Conservation (phyloP, 2,797 vertebrate genomes). For the Masticophis lateralis region DNA sequence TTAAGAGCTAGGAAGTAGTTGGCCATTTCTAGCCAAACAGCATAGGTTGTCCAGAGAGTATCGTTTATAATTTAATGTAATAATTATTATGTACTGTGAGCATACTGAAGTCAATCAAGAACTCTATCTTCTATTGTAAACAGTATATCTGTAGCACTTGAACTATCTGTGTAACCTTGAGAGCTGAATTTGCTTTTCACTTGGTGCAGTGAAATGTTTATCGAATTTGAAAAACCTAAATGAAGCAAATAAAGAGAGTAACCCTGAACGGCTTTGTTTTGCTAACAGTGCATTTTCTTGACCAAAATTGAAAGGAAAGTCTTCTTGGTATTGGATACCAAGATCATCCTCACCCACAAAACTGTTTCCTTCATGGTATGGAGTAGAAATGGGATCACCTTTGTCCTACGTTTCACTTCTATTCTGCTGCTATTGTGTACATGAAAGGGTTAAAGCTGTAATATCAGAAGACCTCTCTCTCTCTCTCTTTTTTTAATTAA, state of each 20-base stretch:
- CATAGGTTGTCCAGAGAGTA: neutral
- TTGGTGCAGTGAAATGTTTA: slow-evolving; percentile 15
- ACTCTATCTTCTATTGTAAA: rapidly evolving
- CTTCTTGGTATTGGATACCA: neutral
- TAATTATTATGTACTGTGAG: neutral
- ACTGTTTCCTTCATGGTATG: neutral
- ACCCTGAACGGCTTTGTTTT: slow-evolving; percentile 45
- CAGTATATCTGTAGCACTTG: neutral
- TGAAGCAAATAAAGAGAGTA: slow-evolving; percentile 39
- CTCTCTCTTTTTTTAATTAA: too few relatives aligned
- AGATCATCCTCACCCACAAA: neutral
- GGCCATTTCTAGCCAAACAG: neutral
- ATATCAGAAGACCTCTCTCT: neutral
- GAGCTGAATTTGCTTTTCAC: slow-evolving; percentile 26
- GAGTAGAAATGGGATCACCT: neutral
- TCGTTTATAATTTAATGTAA: neutral
- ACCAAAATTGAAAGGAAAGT: slow-evolving; percentile 32
- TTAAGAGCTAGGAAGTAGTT: neutral
- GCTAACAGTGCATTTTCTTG: slow-evolving; percentile 22
- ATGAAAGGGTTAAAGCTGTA: neutral
- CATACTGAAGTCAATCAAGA: neutral
- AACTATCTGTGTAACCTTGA: slow-evolving; percentile 1
- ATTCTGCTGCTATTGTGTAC: neutral
- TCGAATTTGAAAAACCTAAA: slow-evolving; percentile 34
- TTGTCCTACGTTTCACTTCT: neutral